phyloP scores from a whole-genome alignment of 2,113 vertebrate genomes.

The Elephas maximus region DNA sequence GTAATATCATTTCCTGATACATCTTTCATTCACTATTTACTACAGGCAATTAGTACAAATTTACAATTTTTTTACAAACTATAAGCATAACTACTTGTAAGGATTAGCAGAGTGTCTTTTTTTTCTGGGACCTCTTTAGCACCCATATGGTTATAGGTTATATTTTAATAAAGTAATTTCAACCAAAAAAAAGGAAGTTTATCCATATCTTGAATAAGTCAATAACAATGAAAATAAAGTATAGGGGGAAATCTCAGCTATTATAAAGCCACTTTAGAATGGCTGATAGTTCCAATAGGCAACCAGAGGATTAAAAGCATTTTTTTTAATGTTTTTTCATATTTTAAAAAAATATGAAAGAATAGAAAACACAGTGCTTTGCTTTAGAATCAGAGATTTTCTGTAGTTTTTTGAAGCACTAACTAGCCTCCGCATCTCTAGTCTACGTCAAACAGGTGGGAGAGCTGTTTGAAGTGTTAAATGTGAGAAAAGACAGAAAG shows the following conservation, averaged over 20 bases:
- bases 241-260: background rate
- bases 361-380: background rate
- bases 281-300: background rate
- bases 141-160: background rate
- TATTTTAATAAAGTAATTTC: background rate
- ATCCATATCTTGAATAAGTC: background rate
- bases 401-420: background rate
- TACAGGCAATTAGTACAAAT: background rate
- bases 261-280: background rate
- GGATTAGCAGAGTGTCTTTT: background rate
- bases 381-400: background rate
- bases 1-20: background rate
- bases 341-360: background rate
- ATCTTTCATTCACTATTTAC: background rate
- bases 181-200: background rate
- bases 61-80: background rate
- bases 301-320: background rate
- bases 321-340: background rate
- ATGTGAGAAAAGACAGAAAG: constrained; percentile 4
- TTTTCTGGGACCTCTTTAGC: background rate
- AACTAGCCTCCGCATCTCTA: background rate
- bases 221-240: background rate
- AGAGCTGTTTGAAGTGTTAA: constrained; percentile 53
- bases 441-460: background rate
- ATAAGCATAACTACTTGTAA: background rate